Base-by-base conservation (phyloP, 92 coral and sea anemone genomes). In the Ricordea florida region DNA sequence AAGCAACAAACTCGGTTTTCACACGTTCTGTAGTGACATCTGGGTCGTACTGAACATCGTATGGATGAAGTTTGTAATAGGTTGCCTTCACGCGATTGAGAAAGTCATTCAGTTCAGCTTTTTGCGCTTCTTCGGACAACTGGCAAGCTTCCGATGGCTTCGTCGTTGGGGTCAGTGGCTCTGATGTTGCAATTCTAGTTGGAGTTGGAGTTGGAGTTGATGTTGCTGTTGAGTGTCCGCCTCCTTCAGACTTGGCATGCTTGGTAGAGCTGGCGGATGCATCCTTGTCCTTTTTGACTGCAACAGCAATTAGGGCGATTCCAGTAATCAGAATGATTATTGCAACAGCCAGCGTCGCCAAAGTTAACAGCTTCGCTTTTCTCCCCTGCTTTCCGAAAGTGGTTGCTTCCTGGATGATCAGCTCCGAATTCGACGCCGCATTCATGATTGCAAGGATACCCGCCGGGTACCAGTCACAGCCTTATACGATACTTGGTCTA, bases 21-120 rank as follows among this genome's bases (percentile, higher is more conserved):
- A 93, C 59, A 2, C 59, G 45, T 0, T 80, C 81, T 0, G 75
- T 4, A 3, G 3, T 29, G 13, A 69, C 70, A 4, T 90, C 90
- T 0, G 98, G 98, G 44, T 93, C 72, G 45, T 56, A 76, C 4
- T 42, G 32, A 2, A 66, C 49, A 7, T 71, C 56, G 36, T 63
- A 76, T 5, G 94, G 92, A 36, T 92, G 97, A 4, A 94, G 49
- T 23, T 65, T 47, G 73, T 78, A 94, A 63, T 61, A 86, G 2
- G 80, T 73, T 0, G 46, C 38, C 59, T 82, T 73, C 16, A 94
- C 89, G 41, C 89, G 75, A n/a, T 34, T 27, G 13, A 94, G 62
- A 53, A 92, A 94, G n/a, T 82, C 69, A 18, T 41, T 72, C 11
- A 94, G 81, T 3, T 93, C 93, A 10, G 70, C 57, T 47, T 82